Conservation (phyloP, 2,888 invertebrate genomes). For the Thecophora atra region DNA sequence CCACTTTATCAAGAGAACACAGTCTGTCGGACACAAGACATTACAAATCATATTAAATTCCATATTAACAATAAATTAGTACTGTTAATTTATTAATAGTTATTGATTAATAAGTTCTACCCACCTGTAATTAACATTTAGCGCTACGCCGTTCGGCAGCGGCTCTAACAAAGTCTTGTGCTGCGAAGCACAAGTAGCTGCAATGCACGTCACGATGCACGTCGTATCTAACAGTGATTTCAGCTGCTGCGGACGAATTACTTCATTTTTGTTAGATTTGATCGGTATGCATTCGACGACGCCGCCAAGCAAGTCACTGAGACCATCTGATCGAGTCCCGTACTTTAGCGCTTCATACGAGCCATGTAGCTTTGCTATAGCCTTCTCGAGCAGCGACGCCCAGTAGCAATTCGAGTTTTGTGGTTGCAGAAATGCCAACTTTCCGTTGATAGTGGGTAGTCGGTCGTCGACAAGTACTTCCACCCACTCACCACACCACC, state of each 20-base stretch:
- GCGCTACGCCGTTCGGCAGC: slow-evolving; percentile 73
- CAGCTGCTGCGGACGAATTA: slow-evolving; percentile 71
- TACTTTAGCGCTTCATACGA: slow-evolving; percentile 94
- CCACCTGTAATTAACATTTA: slow-evolving; percentile 79
- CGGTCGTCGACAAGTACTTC: slow-evolving; percentile 90
- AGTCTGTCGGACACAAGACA: slow-evolving; percentile 48
- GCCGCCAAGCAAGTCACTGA: slow-evolving; percentile 89
- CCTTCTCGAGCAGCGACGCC: slow-evolving; percentile 90
- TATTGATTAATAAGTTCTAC: too few relatives aligned
- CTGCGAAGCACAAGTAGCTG: slow-evolving; percentile 64
- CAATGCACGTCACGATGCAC: slow-evolving; percentile 82
- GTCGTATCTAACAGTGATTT: slow-evolving; percentile 81
- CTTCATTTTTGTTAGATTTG: slow-evolving; percentile 71
- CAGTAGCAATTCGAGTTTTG: slow-evolving; percentile 84
- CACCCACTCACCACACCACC: slow-evolving; percentile 95
- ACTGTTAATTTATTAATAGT: too few relatives aligned
- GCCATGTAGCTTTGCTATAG: slow-evolving; percentile 94
- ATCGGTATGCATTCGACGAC: slow-evolving; percentile 84
- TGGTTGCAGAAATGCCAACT: slow-evolving; percentile 86
- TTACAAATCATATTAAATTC: too few relatives aligned
- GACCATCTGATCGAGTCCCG: slow-evolving; percentile 86
- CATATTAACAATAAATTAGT: too few relatives aligned
- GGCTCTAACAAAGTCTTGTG: slow-evolving; percentile 72
- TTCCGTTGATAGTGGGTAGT: slow-evolving; percentile 86
- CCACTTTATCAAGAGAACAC: slow-evolving; percentile 68